Conservation (phyloP, 1,140 invertebrate genomes). For the Thaumatotibia leucotreta region DNA sequence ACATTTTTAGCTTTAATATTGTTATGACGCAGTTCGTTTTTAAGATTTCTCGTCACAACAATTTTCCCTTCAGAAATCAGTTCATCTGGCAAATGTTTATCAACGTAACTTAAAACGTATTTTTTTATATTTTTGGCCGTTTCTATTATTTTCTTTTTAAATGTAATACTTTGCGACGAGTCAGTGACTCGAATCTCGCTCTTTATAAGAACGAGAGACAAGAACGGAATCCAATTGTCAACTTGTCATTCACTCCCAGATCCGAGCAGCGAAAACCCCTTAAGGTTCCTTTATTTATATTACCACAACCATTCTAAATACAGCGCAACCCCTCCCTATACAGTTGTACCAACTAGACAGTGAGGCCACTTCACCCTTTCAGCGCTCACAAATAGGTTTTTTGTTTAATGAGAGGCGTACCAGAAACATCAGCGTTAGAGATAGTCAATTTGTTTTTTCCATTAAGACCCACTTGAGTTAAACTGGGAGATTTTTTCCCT, state of each 20-base stretch:
- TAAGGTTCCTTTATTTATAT: background rate
- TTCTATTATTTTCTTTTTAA: no score
- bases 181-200: background rate
- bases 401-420: background rate
- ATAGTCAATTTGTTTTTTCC: slow-evolving; percentile 13
- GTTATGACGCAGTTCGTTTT: no score
- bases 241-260: background rate
- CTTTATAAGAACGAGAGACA: background rate
- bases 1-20: no score
- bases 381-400: background rate
- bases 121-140: no score
- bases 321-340: background rate
- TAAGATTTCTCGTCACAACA: no score
- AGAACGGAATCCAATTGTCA: background rate
- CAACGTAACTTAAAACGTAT: no score
- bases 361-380: background rate
- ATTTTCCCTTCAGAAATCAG: no score
- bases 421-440: slow-evolving; percentile 5
- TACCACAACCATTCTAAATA: background rate
- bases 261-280: no score
- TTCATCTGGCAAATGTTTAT: no score
- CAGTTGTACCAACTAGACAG: background rate
- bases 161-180: background rate
- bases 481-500: slow-evolving; percentile 8
- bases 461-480: slow-evolving; percentile 13